These are phyloP conservation scores for Monopis laevigella DNA, from an alignment of 2,888 invertebrate genomes.

Conservation along the genomic window DNA sequence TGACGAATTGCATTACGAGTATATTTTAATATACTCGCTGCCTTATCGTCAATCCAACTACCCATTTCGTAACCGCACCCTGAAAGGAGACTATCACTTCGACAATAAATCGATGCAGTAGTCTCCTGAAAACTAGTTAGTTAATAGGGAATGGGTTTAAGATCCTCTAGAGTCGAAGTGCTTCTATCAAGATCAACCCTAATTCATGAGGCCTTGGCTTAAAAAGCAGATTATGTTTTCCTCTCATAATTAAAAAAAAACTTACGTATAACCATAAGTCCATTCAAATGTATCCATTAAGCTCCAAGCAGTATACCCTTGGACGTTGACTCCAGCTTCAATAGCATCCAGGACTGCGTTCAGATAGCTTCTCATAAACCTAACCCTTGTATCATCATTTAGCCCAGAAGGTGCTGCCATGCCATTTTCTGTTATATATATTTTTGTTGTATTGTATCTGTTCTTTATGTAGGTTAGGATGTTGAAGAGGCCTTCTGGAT, in stretches of 20 bases:
- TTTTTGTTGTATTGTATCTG: neutral
- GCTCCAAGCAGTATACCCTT: conserved; percentile 77
- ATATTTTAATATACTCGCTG: too few species aligned
- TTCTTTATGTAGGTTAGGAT: neutral
- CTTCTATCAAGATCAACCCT: too few species aligned
- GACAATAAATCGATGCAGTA: too few species aligned
- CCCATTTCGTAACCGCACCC: too few species aligned
- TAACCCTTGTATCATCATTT: conserved; percentile 36
- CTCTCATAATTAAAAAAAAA: conserved; percentile 1
- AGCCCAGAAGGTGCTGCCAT: conserved; percentile 35
- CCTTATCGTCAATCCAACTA: too few species aligned
- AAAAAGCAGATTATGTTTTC: too few species aligned
- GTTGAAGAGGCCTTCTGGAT: neutral
- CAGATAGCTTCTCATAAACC: conserved; percentile 35
- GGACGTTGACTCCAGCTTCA: conserved; percentile 64
- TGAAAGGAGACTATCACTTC: too few species aligned
- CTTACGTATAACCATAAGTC: conserved; percentile 72
- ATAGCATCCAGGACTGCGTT: conserved; percentile 32
- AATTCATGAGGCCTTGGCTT: too few species aligned
- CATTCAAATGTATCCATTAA: conserved; percentile 83
- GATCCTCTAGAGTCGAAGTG: too few species aligned
- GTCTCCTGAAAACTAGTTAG: too few species aligned
- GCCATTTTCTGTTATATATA: conserved; percentile 60
- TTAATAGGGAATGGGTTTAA: too few species aligned
- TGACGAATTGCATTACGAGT: too few species aligned